phyloP scores from a whole-genome alignment of 2,888 invertebrate species.

The Tuta absoluta region DNA sequence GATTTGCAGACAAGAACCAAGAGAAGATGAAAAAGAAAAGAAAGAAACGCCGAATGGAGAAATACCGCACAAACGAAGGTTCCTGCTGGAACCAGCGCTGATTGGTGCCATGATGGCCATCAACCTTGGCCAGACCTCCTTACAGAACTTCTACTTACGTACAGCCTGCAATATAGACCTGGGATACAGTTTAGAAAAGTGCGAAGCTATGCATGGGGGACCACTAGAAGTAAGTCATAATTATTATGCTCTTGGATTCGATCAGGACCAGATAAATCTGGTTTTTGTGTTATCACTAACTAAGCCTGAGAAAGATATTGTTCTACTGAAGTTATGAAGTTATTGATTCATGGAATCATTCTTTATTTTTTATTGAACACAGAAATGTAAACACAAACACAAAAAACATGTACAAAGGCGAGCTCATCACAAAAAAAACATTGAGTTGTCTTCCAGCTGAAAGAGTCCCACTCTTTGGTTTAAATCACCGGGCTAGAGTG shows the following conservation, averaged over 20 bases:
- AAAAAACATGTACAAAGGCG: too few relatives aligned
- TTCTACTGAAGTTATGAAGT: too few relatives aligned
- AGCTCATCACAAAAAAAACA: too few relatives aligned
- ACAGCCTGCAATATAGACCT: constrained; percentile 88
- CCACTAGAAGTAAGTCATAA: constrained; percentile 56
- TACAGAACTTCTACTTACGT: constrained; percentile 87
- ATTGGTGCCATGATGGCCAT: constrained; percentile 84
- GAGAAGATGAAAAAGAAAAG: constrained; percentile 40
- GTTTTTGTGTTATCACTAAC: too few relatives aligned
- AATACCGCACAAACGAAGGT: constrained; percentile 56
- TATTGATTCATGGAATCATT: too few relatives aligned
- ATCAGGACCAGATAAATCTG: not conserved
- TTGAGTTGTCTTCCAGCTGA: too few relatives aligned
- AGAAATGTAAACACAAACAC: too few relatives aligned
- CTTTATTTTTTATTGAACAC: too few relatives aligned
- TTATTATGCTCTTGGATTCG: too few relatives aligned
- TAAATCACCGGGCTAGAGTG: too few relatives aligned
- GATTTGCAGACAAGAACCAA: constrained; percentile 38
- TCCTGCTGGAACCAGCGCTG: constrained; percentile 86
- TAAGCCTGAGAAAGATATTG: not conserved
- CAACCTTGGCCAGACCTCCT: constrained; percentile 83
- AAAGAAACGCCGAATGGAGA: constrained; percentile 33
- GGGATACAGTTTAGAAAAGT: constrained; percentile 81
- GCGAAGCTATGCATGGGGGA: constrained; percentile 78
- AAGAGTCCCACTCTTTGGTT: too few relatives aligned